Evolutionary conservation across 1,140 invertebrate species (phyloP), one percentile per base, ranked within the genome.

Genomic region (Euura lappo): DNA sequence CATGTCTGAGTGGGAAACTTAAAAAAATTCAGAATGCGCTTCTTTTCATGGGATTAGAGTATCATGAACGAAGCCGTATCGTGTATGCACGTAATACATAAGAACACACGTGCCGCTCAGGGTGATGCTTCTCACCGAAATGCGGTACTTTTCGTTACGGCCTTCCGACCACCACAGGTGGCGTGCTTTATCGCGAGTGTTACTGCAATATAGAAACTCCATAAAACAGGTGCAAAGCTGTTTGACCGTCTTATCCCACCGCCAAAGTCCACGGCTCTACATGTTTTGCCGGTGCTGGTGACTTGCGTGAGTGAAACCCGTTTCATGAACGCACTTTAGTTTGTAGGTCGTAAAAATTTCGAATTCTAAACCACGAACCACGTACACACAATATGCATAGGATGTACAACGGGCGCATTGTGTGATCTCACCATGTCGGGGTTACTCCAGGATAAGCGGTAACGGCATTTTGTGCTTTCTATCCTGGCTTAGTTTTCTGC

Each of bases 211-310:
- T 82, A 75, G 76, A 72, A 28, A 70, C 76, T 72, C 73, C 80
- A 83, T 83, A 82, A 82, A 83, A 83, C 77, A 78, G 77, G 79
- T 79, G 79, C 81, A 82, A 82, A 82, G 75, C 76, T 81, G 79
- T 79, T 83, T 81, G 76, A 71, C 71, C 79, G 79, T 79, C 75
- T 72, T 72, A 77, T 78, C 70, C 65, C 72, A 74, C 73, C 68
- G 74, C 44, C 44, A 69, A 68, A 77, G 75, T 73, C 43, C 70
- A 67, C 47, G 64, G 45, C 47, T 65, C 60, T 42, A 68, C 10
- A 68, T 75, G 73, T 71, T 78, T 76, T 72, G 72, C 28, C 28
- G 28, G 28, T 28, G 28, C 28, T 28, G 28, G 28, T 28, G 28
- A 28, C 28, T 28, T 28, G 28, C 28, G 28, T 28, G 28, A 28